Evolutionary conservation across 2,797 vertebrate genomes (phyloP), one percentile per base, ranked within the genome.

Genomic region (Melanotaenia pygmaea): DNA sequence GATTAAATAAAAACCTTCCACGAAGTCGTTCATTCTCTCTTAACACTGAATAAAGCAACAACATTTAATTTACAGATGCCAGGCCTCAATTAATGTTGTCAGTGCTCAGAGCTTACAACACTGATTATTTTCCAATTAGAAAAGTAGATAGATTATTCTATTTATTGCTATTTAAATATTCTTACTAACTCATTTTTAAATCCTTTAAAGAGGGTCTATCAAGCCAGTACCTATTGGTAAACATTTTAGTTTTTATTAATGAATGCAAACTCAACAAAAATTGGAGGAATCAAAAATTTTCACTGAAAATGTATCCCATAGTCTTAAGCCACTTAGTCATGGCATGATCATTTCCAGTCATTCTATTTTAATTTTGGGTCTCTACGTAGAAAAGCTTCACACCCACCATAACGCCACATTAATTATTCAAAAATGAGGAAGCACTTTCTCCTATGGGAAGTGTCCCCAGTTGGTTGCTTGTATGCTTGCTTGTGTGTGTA

Each of bases 1-100:
- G 61, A 78, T 68, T 32, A 51, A 81, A 63, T 70, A 69, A 68
- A 47, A 30, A 56, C 53, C 53, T 11, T 24, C 10, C n/a, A 53
- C 22, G 13, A 22, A 53, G 50, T 47, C n/a, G 1, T n/a, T 51
- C 7, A 51, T 51, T 51, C 8, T 45, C 5, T 22, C n/a, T 51
- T 51, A 9, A 54, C 24, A 30, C 24, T 56, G 12, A 14, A 56
- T 14, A 28, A 11, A 56, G 53, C 20, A 47, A 45, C 18, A 45
- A 20, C 45, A 47, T 47, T 47, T n/a, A 47, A 9, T 47, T 47
- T 47, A 56, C 24, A 56, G 12, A 56, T 14, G 11, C 2, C 53
- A 56, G 26, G 4, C 3, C 26, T 28, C 11, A 28, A 1, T 56
- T 30, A 56, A 30, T 30, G 26, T 56, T 16, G 13, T 30, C 53